Conservation (phyloP, 2,888 invertebrate species). For the Eristalis intricaria region DNA sequence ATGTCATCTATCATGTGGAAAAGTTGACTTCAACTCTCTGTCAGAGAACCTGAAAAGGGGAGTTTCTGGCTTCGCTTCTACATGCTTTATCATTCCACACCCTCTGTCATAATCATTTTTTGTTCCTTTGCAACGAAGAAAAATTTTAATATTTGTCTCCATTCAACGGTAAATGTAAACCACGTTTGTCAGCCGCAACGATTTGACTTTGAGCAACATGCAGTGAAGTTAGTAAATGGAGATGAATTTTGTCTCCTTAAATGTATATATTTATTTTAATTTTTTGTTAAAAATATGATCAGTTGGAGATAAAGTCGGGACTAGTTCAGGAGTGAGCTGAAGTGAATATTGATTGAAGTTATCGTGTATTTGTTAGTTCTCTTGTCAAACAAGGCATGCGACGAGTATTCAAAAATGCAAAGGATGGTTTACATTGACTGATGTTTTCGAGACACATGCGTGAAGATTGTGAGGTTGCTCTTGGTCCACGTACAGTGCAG, state of each 20-base stretch:
- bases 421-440: no score
- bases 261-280: not conserved
- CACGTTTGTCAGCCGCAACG: slow-evolving; percentile 30
- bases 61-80: slow-evolving; percentile 47
- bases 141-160: slow-evolving; percentile 63
- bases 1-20: slow-evolving; percentile 41
- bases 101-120: slow-evolving; percentile 60
- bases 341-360: not conserved
- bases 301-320: no score
- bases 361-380: not conserved
- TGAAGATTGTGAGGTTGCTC: not conserved
- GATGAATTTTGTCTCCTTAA: slow-evolving; percentile 40
- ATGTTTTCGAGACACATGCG: not conserved
- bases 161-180: slow-evolving; percentile 43
- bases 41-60: slow-evolving; percentile 51
- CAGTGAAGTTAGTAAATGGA: slow-evolving; percentile 25
- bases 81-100: slow-evolving; percentile 59
- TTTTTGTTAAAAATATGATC: not conserved
- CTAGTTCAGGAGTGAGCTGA: not conserved
- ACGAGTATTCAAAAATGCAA: not conserved
- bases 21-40: slow-evolving; percentile 55
- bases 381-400: not conserved
- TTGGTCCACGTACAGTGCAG: not conserved
- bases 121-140: slow-evolving; percentile 28
- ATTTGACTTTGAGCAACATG: slow-evolving; percentile 15